Base-by-base conservation (phyloP, 1,140 invertebrate genomes). In the Agraylea sexmaculata region DNA sequence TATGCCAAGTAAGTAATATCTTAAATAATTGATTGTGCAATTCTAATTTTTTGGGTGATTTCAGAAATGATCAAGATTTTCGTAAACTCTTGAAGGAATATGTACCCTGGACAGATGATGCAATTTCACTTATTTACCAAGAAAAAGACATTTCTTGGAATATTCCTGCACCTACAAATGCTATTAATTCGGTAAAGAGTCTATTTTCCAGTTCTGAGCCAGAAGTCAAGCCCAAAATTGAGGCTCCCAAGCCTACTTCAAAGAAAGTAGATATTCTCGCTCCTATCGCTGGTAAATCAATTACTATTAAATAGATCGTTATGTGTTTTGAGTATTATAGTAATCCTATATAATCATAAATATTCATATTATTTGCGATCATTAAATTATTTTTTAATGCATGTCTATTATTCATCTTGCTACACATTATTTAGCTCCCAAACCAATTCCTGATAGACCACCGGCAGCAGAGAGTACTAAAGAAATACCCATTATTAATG, bases 11-110 rank as follows among this genome's bases (percentile, higher is more conserved):
- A 22, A 31, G 37, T 33, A 37, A 13, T 17, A 4, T 8, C 3
- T 31, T n/a, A 2, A 42, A 28, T 30, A 25, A 15, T 17, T 39
- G 7, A 10, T 28, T n/a, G 23, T 8, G n/a, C 16, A 15, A 6
- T 23, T 16, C 18, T 27, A 19, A 19, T 21, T 30, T 21, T 40
- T 40, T 30, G 20, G 19, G 25, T 8, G 10, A n/a, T 40, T 35
- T 4, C 32, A 49, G 47, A 30, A 45, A 35, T 25, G 37, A 49
- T 19, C 37, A 40, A 19, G 47, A 49, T 11, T 40, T 49, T 33
- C 40, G 47, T 2, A 40, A 45, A 16, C 25, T 49, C 4, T 34
- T 49, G 16, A 45, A 49, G 21, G 47, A 49, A 18, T 46, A 49
- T 23, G 41, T 31, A 13, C 43, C 43, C 7, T 45, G 47, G 43